A percentile compares a stretch with the other conserved stretches of the same genome.
Evolutionary conservation across 2,888 invertebrate species (phyloP).

Genomic region (Caenorhabditis plicata): DNA sequence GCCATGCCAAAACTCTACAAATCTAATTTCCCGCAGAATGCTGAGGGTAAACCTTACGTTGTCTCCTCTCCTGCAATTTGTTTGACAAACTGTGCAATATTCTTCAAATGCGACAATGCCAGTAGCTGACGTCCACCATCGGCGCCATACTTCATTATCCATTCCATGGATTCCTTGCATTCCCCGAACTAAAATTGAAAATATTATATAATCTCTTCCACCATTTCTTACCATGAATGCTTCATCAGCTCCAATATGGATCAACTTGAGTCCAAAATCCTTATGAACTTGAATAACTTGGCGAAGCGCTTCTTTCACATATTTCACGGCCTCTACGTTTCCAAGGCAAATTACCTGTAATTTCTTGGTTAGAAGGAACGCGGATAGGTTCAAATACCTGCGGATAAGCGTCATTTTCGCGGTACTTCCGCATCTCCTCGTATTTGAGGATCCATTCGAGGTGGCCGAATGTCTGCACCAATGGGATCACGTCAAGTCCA

Average conservation of each 20-base stretch:
- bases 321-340: conserved; percentile 65
- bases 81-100: conserved; percentile 41
- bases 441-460: conserved; percentile 80
- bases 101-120: conserved; percentile 53
- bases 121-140: conserved; percentile 40
- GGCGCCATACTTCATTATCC: conserved; percentile 47
- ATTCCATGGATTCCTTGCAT: conserved; percentile 52
- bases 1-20: conserved; percentile 76
- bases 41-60: conserved; percentile 13
- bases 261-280: conserved; percentile 71
- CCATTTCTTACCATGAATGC: conserved; percentile 62
- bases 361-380: too few species aligned
- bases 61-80: conserved; percentile 14
- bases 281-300: conserved; percentile 67
- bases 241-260: conserved; percentile 70
- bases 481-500: conserved; percentile 76
- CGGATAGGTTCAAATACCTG: too few species aligned
- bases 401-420: conserved; percentile 73
- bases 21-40: not conserved
- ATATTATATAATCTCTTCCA: too few species aligned
- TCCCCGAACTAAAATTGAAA: conserved; percentile 52
- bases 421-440: conserved; percentile 73
- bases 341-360: conserved; percentile 62
- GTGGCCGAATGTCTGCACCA: conserved; percentile 85
- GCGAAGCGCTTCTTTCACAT: conserved; percentile 67